Evolutionary conservation across 1,140 invertebrate species (phyloP).

Genomic region (Drosophila mayri): DNA sequence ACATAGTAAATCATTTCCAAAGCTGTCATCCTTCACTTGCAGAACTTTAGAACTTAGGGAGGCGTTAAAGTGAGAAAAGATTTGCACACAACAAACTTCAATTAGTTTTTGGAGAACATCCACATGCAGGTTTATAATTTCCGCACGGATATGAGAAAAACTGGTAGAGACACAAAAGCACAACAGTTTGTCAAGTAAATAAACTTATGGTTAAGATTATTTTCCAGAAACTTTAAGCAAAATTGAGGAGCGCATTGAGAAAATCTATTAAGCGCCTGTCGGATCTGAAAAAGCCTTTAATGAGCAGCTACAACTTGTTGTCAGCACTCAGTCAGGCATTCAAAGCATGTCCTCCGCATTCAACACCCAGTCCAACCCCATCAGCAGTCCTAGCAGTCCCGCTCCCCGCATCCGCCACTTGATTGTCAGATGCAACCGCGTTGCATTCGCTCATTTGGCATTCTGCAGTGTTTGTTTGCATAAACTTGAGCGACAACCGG

Average conservation of each 20-base stretch:
- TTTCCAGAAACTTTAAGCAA: background rate
- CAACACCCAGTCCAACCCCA: conserved; percentile 12
- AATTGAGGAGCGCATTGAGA: too few species aligned
- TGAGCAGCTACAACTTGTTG: conserved; percentile 70
- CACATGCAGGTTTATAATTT: conserved; percentile 54
- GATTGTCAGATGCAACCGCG: conserved; percentile 40
- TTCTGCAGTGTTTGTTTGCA: conserved; percentile 59
- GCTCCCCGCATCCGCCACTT: conserved; percentile 14
- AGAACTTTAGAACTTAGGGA: background rate
- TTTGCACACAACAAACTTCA: conserved; percentile 23
- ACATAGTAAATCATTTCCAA: conserved; percentile 6
- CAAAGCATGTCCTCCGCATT: conserved; percentile 19
- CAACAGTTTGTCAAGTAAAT: background rate
- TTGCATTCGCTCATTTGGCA: conserved; percentile 66
- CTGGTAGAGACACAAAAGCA: background rate
- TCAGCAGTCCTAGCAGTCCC: too few species aligned
- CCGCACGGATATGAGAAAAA: conserved; percentile 35
- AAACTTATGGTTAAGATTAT: background rate
- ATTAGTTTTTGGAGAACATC: conserved; percentile 22
- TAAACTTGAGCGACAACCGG: conserved; percentile 50
- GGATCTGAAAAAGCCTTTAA: conserved; percentile 45
- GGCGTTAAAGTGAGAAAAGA: background rate
- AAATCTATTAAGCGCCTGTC: conserved; percentile 28
- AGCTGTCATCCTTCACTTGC: background rate
- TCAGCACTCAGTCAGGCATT: conserved; percentile 41